These are phyloP conservation scores for Brachionichthys hirsutus DNA, from an alignment of 2,113 vertebrate species.

Conservation along the genomic window DNA sequence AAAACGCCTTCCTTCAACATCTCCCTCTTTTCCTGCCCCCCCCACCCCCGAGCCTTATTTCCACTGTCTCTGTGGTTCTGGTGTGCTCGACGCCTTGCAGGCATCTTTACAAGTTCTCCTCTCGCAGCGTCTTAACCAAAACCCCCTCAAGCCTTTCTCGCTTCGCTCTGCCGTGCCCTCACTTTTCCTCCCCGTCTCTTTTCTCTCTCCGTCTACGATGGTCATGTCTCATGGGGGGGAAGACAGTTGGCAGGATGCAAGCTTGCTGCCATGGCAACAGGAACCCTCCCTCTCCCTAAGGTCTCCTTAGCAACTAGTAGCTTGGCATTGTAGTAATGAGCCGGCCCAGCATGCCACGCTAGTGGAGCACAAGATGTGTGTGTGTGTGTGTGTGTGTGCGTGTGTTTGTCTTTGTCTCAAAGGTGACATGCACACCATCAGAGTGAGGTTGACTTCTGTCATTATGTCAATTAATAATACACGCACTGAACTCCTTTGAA, in stretches of 20 bases:
- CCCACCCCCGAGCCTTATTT: slow-evolving; percentile 50
- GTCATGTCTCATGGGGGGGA: slow-evolving; percentile 77
- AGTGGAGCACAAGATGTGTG: slow-evolving; percentile 52
- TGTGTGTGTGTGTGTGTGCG: slow-evolving; percentile 36
- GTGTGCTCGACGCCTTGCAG: slow-evolving; percentile 31
- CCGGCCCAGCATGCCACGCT: slow-evolving; percentile 73
- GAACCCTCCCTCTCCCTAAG: slow-evolving; percentile 82
- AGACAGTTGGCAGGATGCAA: slow-evolving; percentile 81
- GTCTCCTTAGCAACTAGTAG: slow-evolving; percentile 83
- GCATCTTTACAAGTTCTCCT: slow-evolving; percentile 51
- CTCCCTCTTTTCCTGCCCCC: slow-evolving; percentile 32
- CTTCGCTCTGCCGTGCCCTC: slow-evolving; percentile 41
- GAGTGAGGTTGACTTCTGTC: slow-evolving; percentile 20
- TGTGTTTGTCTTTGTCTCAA: slow-evolving; percentile 38
- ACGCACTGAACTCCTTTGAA: slow-evolving; percentile 13
- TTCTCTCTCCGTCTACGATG: slow-evolving; percentile 61
- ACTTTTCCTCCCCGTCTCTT: slow-evolving; percentile 54
- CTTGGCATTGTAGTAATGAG: slow-evolving; percentile 83
- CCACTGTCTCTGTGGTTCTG: slow-evolving; percentile 53
- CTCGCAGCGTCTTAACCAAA: slow-evolving; percentile 61
- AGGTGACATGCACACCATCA: slow-evolving; percentile 32
- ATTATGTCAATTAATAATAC: slow-evolving; percentile 30
- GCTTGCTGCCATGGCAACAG: slow-evolving; percentile 81
- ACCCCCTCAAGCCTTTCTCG: slow-evolving; percentile 51
- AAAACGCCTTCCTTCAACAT: slow-evolving; percentile 17